These are phyloP conservation scores for Sarcophaga variegata DNA, from an alignment of 2,888 invertebrate genomes.

Conservation along the genomic window DNA sequence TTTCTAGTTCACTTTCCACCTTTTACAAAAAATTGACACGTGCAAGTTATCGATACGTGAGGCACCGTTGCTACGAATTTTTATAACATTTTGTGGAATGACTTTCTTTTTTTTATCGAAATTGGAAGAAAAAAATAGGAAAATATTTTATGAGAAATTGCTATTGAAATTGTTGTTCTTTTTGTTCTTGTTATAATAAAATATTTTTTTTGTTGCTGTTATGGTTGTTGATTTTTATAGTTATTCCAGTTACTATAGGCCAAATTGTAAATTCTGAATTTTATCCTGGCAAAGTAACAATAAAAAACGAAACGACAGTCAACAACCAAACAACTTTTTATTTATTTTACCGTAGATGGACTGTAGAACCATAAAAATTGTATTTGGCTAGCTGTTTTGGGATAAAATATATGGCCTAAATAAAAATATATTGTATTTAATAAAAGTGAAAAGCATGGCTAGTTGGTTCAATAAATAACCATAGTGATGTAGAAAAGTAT, in stretches of 20 bases:
- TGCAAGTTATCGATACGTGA: conserved; percentile 55
- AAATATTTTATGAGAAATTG: not conserved
- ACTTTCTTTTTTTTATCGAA: too few relatives aligned
- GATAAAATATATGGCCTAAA: conserved; percentile 21
- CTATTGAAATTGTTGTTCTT: not conserved
- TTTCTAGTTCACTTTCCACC: not conserved
- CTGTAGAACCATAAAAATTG: conserved; percentile 28
- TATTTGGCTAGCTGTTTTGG: conserved; percentile 10
- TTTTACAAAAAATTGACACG: conserved; percentile 60
- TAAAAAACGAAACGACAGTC: not conserved
- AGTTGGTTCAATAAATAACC: too few relatives aligned
- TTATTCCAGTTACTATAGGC: not conserved
- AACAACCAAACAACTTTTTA: not conserved
- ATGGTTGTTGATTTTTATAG: not conserved
- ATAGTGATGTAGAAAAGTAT: too few relatives aligned
- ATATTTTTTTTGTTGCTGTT: not conserved
- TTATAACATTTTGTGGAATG: not conserved
- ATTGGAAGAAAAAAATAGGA: not conserved
- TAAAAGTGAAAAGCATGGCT: conserved; percentile 9
- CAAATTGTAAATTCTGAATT: not conserved
- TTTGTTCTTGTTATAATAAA: not conserved
- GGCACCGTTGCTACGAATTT: not conserved
- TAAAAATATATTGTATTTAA: conserved; percentile 21
- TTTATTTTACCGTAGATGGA: conserved; percentile 19
- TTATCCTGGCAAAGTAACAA: not conserved